Base-by-base conservation (phyloP, 2,888 invertebrate genomes). In the Congeria kusceri region DNA sequence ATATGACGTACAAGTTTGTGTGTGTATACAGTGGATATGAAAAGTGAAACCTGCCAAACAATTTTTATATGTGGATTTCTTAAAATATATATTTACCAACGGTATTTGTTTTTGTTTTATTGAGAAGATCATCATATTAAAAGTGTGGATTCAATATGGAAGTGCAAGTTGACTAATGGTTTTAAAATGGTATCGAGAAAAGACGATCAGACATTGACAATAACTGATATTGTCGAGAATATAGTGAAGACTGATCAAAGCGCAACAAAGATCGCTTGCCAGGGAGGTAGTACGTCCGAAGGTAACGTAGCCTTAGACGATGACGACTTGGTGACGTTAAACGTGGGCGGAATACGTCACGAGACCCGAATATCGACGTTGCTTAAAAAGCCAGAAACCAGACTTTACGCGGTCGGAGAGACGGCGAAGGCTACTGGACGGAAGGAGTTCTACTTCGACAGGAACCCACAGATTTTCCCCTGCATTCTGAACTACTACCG, bases 401-500 rank as follows among this genome's bases (percentile, higher is more conserved):
- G 87, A 20, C 69, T 88, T 0, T 77, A 80, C 27, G 67, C 84
- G 11, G 74, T 88, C 2, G 88, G 80, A 0, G 85, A 87, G 47
- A 75, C 79, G 20, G 85, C 86, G 1, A 83, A 81, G 63, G 69
- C 83, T n/a, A 79, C 77, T 23, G 87, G 87, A 0, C 82, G 78
- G 28, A 77, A 73, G n/a, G 88, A 88, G 59, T 88, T 85, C 58
- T 88, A 75, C 62, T 87, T 88, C 63, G 88, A 88, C 69, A 61
- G 88, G 39, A 84, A 88, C 53, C 86, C 88, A 3, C 82, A 84
- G 47, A 83, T 88, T 46, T 88, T 88, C 56, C 85, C 83, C 15
- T 86, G 80, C 29, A 86, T 88, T 72, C 68, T 88, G 53, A 88
- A 88, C 63, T 88, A 85, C 59, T 87, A 88, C 58, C 75, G 88